Base-by-base conservation (phyloP, 35 echinoderm and acorn worm species). In the Ptychodera flava region DNA sequence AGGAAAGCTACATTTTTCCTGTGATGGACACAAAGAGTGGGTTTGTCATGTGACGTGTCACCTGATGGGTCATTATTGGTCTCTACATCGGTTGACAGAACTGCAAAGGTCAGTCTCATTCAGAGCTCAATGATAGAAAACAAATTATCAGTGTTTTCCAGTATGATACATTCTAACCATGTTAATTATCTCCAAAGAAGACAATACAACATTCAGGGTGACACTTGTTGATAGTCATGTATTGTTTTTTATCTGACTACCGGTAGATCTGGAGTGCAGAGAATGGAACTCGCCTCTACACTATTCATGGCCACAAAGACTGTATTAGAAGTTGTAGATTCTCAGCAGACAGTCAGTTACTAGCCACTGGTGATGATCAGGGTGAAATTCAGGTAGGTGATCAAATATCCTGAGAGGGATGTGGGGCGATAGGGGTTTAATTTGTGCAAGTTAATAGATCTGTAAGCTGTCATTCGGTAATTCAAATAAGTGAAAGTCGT, bases 41-140 rank as follows among this genome's bases (percentile, higher is more conserved):
- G 86, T 97, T 85, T 97, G 32, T 93, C 92, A 32, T 97, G 88
- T 86, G 91, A 93, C 31, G 36, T 97, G 2, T 93, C 94, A 81
- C 78, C 36, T 28, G 94, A 97, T 86, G 83, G 90, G 45, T 83
- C 81, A 14, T 16, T 91, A 30, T 82, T 89, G 28, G 94, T 87
- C 27, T 91, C 94, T 1, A 90, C 86, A 0, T 97, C 94, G 0
- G 94, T 93, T 0, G 94, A 97, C 76, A 88, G 64, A 77, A 89
- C 94, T 33, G 85, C 87, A 10, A 97, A 93, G 89, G 88, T 97
- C 14, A 33, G 78, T 22, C 29, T 0, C n/a, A n/a, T n/a, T n/a
- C n/a, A n/a, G n/a, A n/a, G n/a, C n/a, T n/a, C n/a, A n/a, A n/a
- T n/a, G n/a, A n/a, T n/a, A n/a, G n/a, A n/a, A n/a, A n/a, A n/a